Evolutionary conservation across 2,113 vertebrate species (phyloP).

Genomic region (Rhadina sibilatrix): DNA sequence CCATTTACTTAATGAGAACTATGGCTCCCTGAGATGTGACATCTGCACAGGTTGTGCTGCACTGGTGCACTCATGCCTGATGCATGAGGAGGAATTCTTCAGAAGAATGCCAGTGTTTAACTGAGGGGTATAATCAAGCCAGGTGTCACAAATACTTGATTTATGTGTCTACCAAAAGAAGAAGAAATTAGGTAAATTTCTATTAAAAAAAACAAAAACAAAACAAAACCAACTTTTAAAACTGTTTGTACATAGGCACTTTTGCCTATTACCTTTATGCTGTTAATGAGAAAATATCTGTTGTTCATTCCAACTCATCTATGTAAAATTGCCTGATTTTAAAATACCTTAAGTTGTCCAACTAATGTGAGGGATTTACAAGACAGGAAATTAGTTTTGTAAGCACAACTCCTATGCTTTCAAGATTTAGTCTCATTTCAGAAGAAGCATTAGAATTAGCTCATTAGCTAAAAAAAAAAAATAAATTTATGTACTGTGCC

Average conservation of each 20-base stretch:
- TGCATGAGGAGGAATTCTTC: neutral
- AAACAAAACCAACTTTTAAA: neutral
- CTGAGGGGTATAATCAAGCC: neutral
- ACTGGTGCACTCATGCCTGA: neutral
- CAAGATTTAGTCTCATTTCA: neutral
- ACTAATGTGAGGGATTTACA: neutral
- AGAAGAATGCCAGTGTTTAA: neutral
- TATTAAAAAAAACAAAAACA: neutral
- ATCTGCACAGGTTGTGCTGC: neutral
- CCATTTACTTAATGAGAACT: neutral
- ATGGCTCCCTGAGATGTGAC: rapidly evolving
- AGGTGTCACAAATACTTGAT: neutral
- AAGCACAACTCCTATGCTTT: neutral
- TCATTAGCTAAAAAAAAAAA: neutral
- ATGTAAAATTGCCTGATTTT: neutral
- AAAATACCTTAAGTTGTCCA: neutral
- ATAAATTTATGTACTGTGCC: neutral
- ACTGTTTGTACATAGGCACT: neutral
- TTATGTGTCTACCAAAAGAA: neutral
- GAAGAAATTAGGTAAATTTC: neutral
- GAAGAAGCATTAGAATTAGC: neutral
- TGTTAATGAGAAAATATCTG: neutral
- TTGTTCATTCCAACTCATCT: neutral
- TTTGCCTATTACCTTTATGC: neutral
- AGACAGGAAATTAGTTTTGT: neutral